A percentile compares a stretch with the other conserved stretches of the same genome.
phyloP scores from a whole-genome alignment of 2,113 vertebrate genomes.

The Cyanistes caeruleus region DNA sequence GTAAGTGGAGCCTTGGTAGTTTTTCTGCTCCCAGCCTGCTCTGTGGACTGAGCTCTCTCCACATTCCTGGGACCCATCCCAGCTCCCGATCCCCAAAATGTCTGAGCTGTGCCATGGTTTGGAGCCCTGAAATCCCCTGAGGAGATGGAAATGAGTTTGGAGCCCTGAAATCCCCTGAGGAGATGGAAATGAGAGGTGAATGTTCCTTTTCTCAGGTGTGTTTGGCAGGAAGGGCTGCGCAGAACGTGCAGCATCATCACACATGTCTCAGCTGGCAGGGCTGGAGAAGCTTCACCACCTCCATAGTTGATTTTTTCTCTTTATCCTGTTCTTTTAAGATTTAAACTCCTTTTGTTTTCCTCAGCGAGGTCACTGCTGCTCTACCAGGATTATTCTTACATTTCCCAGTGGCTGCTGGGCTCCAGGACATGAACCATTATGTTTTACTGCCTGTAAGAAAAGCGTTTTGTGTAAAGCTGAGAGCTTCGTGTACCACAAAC shows the following conservation, averaged over 20 bases:
- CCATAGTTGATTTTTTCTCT: fast-evolving
- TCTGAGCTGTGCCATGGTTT: fast-evolving
- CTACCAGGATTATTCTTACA: not conserved
- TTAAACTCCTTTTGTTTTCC: not conserved
- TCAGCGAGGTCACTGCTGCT: not conserved
- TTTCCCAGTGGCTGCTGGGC: not conserved
- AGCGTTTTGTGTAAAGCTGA: not conserved
- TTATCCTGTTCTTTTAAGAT: not conserved
- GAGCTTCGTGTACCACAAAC: not conserved
- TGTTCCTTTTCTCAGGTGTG: not conserved
- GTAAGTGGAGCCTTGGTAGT: not conserved
- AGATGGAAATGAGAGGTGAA: not conserved
- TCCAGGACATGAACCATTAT: not conserved
- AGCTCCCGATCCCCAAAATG: not conserved
- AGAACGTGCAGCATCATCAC: fast-evolving
- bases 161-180: too few relatives aligned
- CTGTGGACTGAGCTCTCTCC: fast-evolving
- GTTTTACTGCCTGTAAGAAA: not conserved
- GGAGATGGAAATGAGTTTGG: too few relatives aligned
- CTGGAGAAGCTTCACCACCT: not conserved
- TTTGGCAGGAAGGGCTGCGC: not conserved
- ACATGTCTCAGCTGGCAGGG: not conserved
- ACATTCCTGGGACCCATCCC: fast-evolving
- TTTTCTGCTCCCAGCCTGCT: not conserved
- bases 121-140: not conserved